Evolutionary conservation across 2,888 invertebrate genomes (phyloP).

Genomic region (Microplitis manilae): DNA sequence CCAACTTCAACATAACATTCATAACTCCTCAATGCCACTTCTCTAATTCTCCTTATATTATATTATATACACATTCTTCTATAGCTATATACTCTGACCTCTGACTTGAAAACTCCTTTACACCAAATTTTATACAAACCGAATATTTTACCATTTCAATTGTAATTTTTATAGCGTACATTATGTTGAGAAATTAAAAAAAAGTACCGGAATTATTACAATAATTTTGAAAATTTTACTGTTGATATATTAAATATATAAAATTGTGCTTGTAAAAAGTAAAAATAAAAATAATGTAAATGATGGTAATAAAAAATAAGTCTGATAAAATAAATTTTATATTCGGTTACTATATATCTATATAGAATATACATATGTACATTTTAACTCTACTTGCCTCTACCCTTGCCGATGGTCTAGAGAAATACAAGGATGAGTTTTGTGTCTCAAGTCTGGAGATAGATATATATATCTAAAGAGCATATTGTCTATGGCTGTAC

Average conservation of each 20-base stretch:
- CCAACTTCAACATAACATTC: constrained; percentile 31
- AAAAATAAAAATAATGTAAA: constrained; percentile 23
- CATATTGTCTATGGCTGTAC: constrained; percentile 19
- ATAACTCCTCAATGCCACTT: constrained; percentile 23
- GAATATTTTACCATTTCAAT: not conserved
- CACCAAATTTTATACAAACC: not conserved
- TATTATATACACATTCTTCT: constrained; percentile 11
- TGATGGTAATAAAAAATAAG: constrained; percentile 21
- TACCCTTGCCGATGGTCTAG: constrained; percentile 21
- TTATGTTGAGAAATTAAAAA: no score
- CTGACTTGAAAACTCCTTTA: constrained; percentile 6
- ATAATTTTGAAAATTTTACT: no score
- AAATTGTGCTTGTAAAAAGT: not conserved
- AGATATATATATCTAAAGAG: constrained; percentile 20
- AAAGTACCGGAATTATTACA: no score
- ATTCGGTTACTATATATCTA: constrained; percentile 18
- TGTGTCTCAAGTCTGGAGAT: constrained; percentile 11
- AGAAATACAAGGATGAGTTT: constrained; percentile 27
- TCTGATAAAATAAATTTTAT: constrained; percentile 33
- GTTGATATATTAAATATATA: not conserved
- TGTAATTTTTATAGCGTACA: no score
- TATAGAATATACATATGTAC: not conserved
- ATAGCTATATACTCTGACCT: not conserved
- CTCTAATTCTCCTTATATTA: constrained; percentile 27
- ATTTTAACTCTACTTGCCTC: not conserved